Evolutionary conservation across 2,888 invertebrate species (phyloP).

Genomic region (Thera obeliscata): DNA sequence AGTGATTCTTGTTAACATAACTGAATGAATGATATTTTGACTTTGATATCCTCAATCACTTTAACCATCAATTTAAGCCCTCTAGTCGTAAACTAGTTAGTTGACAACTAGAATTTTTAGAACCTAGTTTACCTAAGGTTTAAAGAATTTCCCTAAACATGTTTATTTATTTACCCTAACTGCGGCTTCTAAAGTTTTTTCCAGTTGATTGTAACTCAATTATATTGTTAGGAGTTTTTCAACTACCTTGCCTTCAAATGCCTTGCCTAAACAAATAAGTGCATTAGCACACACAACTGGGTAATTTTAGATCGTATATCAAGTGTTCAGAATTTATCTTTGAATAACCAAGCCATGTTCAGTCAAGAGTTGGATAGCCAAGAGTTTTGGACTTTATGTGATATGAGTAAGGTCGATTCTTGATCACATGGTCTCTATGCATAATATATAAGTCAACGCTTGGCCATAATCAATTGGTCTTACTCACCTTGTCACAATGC

Average conservation of each 20-base stretch:
- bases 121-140: no score
- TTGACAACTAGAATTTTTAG: no score
- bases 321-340: slow-evolving; percentile 1
- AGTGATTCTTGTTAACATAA: no score
- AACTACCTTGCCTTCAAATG: not conserved
- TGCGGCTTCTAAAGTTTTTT: slow-evolving; percentile 9
- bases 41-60: no score
- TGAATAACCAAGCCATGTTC: not conserved
- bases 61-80: no score
- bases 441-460: slow-evolving; percentile 38
- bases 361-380: not conserved
- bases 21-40: no score
- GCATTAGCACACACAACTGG: slow-evolving; percentile 4
- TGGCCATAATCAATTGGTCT: slow-evolving; percentile 48
- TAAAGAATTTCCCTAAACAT: no score
- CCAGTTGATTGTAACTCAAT: slow-evolving; percentile 14
- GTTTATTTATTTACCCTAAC: not conserved
- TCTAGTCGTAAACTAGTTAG: no score
- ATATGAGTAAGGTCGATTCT: not conserved
- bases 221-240: slow-evolving; percentile 11
- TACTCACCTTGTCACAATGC: slow-evolving; percentile 39
- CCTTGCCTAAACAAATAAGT: slow-evolving; percentile 10
- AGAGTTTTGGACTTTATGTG: slow-evolving; percentile 8
- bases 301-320: slow-evolving; percentile 6
- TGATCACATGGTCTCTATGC: not conserved